Base-by-base conservation (phyloP, 1,140 invertebrate species). In the Halictus rubicundus region DNA sequence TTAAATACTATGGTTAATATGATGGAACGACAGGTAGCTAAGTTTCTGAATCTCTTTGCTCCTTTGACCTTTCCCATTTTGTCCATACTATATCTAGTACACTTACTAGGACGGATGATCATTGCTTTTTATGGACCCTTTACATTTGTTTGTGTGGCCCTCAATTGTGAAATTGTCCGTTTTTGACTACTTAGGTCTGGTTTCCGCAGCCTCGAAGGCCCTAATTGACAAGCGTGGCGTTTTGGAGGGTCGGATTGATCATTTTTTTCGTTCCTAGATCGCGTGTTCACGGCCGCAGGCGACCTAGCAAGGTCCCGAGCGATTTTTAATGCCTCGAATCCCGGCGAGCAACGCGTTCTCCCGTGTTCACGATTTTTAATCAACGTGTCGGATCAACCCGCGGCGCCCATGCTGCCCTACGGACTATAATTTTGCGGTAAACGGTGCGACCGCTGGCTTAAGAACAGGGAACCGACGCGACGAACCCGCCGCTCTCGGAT, bases 361-460 rank as follows among this genome's bases (percentile, higher is more conserved):
- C 32, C 78, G 54, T 23, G 59, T 66, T 78, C 42, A 54, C 63
- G 65, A 83, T 86, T 73, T 52, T 83, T 86, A 83, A 86, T 86
- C 77, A 65, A 80, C 73, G 69, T 32, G 61, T 66, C 71, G 77
- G 84, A 83, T 83, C 77, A 8, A 68, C 72, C 70, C 42, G 27
- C 72, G 76, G 75, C 80, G 82, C 66, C 66, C 66, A 63, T 64
- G 57, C 2, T 27, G 25, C 73, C 63, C 68, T 23, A 1, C 59
- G n/a, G 54, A 83, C 84, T 86, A 85, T 86, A 86, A 86, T 86
- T 86, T 86, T 60, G 84, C 71, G 72, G 73, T 86, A 86, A 86
- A 86, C 63, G 83, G 49, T 64, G 65, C 71, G 84, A 66, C 52
- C n/a, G 71, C 42, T 60, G 42, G 37, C 59, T n/a, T 61, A 65